These are phyloP conservation scores for Zoanthus solanderi DNA, from an alignment of 92 coral and sea anemone genomes.

Conservation along the genomic window DNA sequence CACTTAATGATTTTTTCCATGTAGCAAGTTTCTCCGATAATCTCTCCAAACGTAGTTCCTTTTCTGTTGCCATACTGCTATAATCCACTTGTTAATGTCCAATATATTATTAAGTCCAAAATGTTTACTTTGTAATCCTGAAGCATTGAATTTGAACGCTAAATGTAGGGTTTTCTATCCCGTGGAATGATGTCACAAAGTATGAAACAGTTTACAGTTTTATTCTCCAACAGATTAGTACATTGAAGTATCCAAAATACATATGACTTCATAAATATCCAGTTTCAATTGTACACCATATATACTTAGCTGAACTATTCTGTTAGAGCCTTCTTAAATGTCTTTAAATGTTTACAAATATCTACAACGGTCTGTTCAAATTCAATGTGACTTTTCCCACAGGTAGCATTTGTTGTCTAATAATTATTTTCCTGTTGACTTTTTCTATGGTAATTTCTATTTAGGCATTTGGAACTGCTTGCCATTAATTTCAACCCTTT, in stretches of 20 bases:
- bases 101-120: too few relatives aligned
- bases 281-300: background rate
- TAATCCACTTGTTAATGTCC: too few relatives aligned
- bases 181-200: conserved; percentile 11
- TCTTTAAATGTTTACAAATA: too few relatives aligned
- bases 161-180: conserved; percentile 16
- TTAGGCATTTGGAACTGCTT: too few relatives aligned
- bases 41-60: too few relatives aligned
- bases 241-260: background rate
- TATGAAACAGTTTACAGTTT: conserved; percentile 9
- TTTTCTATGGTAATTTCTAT: background rate
- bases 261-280: background rate
- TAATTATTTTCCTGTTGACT: background rate
- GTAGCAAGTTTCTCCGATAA: too few relatives aligned
- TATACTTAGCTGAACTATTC: background rate
- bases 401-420: background rate
- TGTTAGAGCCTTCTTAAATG: conserved; percentile 1
- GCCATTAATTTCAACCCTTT: too few relatives aligned
- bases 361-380: too few relatives aligned
- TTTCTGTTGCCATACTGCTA: too few relatives aligned
- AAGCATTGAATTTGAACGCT: too few relatives aligned
- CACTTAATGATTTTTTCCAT: background rate
- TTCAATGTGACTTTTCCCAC: too few relatives aligned
- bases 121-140: too few relatives aligned
- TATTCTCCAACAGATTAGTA: conserved; percentile 2